Base-by-base conservation (phyloP, 2,113 vertebrate species). In the Pungitius pungitius region DNA sequence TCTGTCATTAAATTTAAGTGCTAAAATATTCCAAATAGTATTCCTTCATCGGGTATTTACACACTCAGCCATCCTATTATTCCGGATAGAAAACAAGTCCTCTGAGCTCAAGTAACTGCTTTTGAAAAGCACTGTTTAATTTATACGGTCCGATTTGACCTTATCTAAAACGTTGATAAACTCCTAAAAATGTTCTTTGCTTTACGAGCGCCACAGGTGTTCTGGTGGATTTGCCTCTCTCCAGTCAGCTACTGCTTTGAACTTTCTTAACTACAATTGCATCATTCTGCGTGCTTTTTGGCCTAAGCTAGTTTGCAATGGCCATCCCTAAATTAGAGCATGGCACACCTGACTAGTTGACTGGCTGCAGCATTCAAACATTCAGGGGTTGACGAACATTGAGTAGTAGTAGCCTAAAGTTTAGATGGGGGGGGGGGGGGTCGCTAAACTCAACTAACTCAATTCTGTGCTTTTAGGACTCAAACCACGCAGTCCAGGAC, bases 1-100 rank as follows among this genome's bases (percentile, higher is more conserved):
- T 85, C 69, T 61, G 78, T 83, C 75, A 83, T 61, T 78, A 87
- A 91, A 91, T 87, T 35, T 35, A 90, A 80, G 82, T 87, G 88
- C 75, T 89, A 88, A 90, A 76, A 91, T 90, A 90, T 88, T 84
- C 83, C 69, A 78, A 66, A 72, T 82, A 81, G 75, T 82, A 79
- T 84, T 85, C 59, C 47, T 72, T 9, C 43, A 30, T 5, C 12
- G 27, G 63, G 71, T 75, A 75, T 13, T 69, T 37, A 30, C 24
- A 57, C 33, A 40, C 58, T 68, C 58, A 51, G 35, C 0, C 35
- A 6, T 43, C 42, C 27, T 43, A 27, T 69, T 68, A 51, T 74
- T 43, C 33, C 39, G 30, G 12, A 69, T 63, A 27, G 26, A 55
- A 54, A 30, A 54, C 4, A 20, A 6, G 11, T 33, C 20, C 39